A percentile compares a stretch with the other conserved stretches of the same genome.
phyloP scores from a whole-genome alignment of 2,113 vertebrate species.

The Otocyon megalotis region DNA sequence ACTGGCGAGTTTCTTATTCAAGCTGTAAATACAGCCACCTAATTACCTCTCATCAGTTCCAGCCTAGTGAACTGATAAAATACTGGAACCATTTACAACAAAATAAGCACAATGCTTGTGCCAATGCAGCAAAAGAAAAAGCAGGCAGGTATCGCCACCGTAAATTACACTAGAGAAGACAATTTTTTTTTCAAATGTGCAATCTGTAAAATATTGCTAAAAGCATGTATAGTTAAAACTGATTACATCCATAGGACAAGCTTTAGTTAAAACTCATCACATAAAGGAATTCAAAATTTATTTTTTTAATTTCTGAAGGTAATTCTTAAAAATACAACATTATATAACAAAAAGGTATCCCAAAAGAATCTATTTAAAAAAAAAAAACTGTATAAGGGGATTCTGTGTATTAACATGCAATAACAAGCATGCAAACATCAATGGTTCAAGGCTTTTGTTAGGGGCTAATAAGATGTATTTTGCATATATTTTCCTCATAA shows the following conservation, averaged over 20 bases:
- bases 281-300: slow-evolving; percentile 82
- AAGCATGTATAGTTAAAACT: slow-evolving; percentile 82
- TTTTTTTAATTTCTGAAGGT: slow-evolving; percentile 88
- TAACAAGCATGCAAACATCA: slow-evolving; percentile 88
- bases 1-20: slow-evolving; percentile 97
- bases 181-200: slow-evolving; percentile 59
- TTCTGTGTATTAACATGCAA: slow-evolving; percentile 87
- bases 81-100: slow-evolving; percentile 98
- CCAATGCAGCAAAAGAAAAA: slow-evolving; percentile 91
- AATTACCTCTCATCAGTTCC: slow-evolving; percentile 98
- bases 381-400: slow-evolving; percentile 35
- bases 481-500: slow-evolving; percentile 82
- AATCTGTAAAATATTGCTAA: slow-evolving; percentile 85
- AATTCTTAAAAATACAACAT: slow-evolving; percentile 79
- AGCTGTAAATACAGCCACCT: slow-evolving; percentile 99
- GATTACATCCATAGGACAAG: slow-evolving; percentile 81
- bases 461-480: slow-evolving; percentile 85
- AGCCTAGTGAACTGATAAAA: slow-evolving; percentile 95
- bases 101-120: slow-evolving; percentile 96
- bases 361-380: slow-evolving; percentile 68
- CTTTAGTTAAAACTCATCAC: slow-evolving; percentile 80
- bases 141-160: slow-evolving; percentile 89
- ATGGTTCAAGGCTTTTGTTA: slow-evolving; percentile 84
- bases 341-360: slow-evolving; percentile 77
- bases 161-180: slow-evolving; percentile 88